Evolutionary conservation across 1,140 invertebrate species (phyloP).

Genomic region (Solenopsis invicta): DNA sequence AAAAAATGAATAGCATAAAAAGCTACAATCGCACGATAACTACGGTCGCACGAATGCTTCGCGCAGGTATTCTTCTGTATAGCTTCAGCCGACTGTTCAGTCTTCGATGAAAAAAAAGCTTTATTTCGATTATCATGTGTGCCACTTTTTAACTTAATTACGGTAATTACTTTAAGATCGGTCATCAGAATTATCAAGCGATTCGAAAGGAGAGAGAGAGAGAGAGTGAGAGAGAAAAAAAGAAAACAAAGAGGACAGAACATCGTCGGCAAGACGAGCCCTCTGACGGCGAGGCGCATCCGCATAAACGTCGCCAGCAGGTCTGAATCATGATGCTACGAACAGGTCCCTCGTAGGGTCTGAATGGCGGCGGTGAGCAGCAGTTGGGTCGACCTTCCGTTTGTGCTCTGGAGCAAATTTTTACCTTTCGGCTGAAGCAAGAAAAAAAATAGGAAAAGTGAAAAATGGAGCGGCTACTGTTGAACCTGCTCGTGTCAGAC

Average conservation of each 20-base stretch:
- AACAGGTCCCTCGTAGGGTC: constrained; percentile 22
- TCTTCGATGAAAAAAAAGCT: neutral
- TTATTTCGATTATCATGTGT: neutral
- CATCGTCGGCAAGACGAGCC: neutral
- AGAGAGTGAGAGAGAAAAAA: too few species aligned
- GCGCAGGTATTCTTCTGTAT: neutral
- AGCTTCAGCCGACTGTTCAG: neutral
- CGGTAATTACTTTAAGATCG: neutral
- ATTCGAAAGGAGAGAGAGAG: neutral
- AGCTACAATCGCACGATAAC: neutral
- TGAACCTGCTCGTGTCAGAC: constrained; percentile 87
- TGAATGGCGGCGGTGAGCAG: constrained; percentile 54
- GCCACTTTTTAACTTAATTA: neutral
- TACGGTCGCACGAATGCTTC: neutral
- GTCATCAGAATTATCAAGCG: too few species aligned
- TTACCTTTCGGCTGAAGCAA: constrained; percentile 37
- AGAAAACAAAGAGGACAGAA: neutral
- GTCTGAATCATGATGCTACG: constrained; percentile 29
- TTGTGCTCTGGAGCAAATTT: constrained; percentile 36
- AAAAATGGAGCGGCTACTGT: constrained; percentile 87
- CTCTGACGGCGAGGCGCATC: constrained; percentile 11
- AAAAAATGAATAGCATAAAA: neutral
- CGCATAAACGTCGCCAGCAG: constrained; percentile 55
- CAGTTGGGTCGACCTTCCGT: constrained; percentile 37
- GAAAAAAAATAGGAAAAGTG: neutral